Percentiles rank a stretch among this genome's conserved stretches.
Evolutionary conservation across 2,113 vertebrate species (phyloP).

Genomic region (Muntiacus reevesi): DNA sequence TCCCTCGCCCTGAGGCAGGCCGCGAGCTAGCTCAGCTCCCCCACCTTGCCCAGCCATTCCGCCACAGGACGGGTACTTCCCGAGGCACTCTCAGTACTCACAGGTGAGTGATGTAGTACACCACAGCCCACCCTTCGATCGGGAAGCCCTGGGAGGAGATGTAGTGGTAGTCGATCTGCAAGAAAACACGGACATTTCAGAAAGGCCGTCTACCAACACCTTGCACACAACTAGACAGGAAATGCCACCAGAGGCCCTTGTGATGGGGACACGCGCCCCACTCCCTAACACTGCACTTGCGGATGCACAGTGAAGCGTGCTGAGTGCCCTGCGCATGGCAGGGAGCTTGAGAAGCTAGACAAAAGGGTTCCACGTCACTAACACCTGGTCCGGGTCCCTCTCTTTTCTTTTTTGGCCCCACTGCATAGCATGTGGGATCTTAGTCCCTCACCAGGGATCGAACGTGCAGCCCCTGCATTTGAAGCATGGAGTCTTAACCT

Average conservation of each 20-base stretch:
- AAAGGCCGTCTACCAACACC: fast-evolving
- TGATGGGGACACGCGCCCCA: fast-evolving
- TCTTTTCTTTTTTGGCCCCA: too few species aligned
- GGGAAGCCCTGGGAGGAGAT: conserved; percentile 91
- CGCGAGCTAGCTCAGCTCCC: not conserved
- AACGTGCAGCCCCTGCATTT: not conserved
- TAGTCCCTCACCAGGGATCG: not conserved
- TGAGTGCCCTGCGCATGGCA: fast-evolving
- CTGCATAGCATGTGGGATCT: not conserved
- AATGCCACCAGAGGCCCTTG: fast-evolving
- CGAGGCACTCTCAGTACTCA: conserved; percentile 73
- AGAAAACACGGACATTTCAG: not conserved
- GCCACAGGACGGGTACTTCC: fast-evolving
- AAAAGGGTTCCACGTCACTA: not conserved
- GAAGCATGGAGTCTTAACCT: not conserved
- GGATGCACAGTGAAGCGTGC: fast-evolving
- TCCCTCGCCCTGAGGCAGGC: not conserved
- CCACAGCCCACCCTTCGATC: conserved; percentile 92
- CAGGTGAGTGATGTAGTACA: conserved; percentile 93
- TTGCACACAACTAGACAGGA: fast-evolving
- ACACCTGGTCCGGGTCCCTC: not conserved
- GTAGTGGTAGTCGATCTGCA: conserved; percentile 92
- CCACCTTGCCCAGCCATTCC: fast-evolving
- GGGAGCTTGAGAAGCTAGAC: not conserved
- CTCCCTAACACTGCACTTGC: fast-evolving